These are phyloP conservation scores for Clinocottus analis DNA, from an alignment of 2,113 vertebrate species.

Conservation along the genomic window DNA sequence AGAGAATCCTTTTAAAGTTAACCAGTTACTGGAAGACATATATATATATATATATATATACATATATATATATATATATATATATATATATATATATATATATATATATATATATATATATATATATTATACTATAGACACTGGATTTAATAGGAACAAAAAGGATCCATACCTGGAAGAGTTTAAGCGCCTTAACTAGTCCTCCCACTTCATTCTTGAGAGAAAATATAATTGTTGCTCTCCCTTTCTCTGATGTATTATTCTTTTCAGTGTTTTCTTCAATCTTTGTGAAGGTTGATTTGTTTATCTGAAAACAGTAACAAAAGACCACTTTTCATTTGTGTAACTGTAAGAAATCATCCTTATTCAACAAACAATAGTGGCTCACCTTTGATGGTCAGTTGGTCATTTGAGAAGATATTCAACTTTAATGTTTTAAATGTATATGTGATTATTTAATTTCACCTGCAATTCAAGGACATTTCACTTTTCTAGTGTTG, in stretches of 20 bases:
- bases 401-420: not conserved
- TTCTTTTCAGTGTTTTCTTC: conserved; percentile 95
- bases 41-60: no score
- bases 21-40: not conserved
- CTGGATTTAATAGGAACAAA: no score
- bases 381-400: not conserved
- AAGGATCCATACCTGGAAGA: conserved; percentile 94
- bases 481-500: not conserved
- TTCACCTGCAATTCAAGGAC: not conserved
- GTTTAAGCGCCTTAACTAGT: conserved; percentile 94
- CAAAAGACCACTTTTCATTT: not conserved
- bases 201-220: conserved; percentile 98
- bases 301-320: conserved; percentile 84
- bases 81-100: no score
- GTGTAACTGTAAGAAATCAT: not conserved
- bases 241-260: conserved; percentile 86
- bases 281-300: conserved; percentile 88
- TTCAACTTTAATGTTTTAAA: not conserved
- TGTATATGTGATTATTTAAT: not conserved
- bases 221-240: conserved; percentile 92
- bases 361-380: not conserved
- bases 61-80: no score
- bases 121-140: no score
- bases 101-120: no score
- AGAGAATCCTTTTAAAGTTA: not conserved